phyloP scores from a whole-genome alignment of 2,113 vertebrate species.

The Eclectus roratus region DNA sequence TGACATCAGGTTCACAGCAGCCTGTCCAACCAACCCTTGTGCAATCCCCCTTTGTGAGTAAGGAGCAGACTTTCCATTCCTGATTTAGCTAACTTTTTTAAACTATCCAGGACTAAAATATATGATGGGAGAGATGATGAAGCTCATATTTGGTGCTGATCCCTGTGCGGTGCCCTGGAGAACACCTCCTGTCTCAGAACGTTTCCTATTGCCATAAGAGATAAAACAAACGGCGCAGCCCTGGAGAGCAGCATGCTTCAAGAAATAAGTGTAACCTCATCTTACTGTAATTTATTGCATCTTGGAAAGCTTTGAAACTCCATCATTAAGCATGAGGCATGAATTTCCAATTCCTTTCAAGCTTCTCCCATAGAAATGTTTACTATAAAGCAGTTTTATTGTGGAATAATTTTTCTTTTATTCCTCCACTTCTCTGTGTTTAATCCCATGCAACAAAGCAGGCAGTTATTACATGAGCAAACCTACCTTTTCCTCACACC shows the following conservation, averaged over 20 bases:
- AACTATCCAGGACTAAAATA: slow-evolving; percentile 43
- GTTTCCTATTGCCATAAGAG: slow-evolving; percentile 27
- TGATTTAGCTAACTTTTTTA: slow-evolving; percentile 63
- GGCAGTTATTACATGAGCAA: neutral
- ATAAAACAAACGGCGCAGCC: neutral
- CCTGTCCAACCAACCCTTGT: slow-evolving; percentile 42
- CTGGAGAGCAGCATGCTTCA: neutral
- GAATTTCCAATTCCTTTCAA: slow-evolving; percentile 26
- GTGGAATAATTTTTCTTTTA: slow-evolving; percentile 7
- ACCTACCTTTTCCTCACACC: neutral
- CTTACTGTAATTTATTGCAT: neutral
- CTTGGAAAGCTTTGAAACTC: slow-evolving; percentile 4
- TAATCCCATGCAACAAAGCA: slow-evolving; percentile 10
- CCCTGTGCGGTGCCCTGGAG: neutral
- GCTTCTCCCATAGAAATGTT: neutral
- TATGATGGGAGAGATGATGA: slow-evolving; percentile 40
- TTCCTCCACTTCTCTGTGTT: neutral
- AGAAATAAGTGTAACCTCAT: slow-evolving; percentile 52
- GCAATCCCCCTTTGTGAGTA: slow-evolving; percentile 13
- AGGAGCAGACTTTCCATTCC: slow-evolving; percentile 72
- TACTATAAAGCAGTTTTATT: neutral
- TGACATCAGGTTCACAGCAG: slow-evolving; percentile 75
- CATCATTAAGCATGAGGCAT: neutral
- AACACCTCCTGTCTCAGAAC: slow-evolving; percentile 32
- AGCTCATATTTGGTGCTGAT: slow-evolving; percentile 22